Percentiles rank a stretch among this genome's conserved stretches.
Evolutionary conservation across 2,797 vertebrate genomes (phyloP).

Genomic region (Cynodonichthys magdalenae): DNA sequence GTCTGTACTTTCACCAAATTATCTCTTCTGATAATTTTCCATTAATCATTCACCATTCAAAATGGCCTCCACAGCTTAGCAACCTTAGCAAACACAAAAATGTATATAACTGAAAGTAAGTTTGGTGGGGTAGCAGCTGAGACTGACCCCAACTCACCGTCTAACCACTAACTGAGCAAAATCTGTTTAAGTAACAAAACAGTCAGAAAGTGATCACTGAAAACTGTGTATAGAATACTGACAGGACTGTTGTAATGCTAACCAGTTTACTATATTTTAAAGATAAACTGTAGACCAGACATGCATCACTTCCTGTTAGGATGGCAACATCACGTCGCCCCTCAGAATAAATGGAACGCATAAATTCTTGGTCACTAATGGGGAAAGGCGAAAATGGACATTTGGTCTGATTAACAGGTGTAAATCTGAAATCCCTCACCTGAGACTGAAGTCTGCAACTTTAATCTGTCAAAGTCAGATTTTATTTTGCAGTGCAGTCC

Average conservation of each 20-base stretch:
- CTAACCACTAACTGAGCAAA: no score
- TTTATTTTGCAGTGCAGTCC: conserved; percentile 6
- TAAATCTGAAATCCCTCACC: not conserved
- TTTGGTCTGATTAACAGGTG: conserved; percentile 8
- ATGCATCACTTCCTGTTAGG: conserved; percentile 6
- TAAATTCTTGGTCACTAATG: conserved; percentile 1
- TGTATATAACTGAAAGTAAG: no score
- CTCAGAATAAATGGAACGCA: not conserved
- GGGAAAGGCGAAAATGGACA: not conserved
- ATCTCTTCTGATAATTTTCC: no score
- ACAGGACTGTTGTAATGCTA: no score
- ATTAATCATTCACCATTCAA: no score
- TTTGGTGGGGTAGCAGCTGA: no score
- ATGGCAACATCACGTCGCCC: not conserved
- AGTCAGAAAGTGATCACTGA: not conserved
- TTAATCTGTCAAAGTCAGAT: not conserved
- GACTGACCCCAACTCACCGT: no score
- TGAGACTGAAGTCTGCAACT: not conserved
- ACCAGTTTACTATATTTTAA: not conserved
- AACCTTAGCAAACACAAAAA: no score
- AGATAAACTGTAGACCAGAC: conserved; percentile 1
- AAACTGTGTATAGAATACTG: no score
- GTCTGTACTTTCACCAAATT: no score
- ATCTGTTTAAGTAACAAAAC: not conserved
- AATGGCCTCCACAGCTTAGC: no score